Evolutionary conservation across 2,797 vertebrate species (phyloP), one percentile per base, ranked within the genome.

Genomic region (Cyclopterus lumpus): DNA sequence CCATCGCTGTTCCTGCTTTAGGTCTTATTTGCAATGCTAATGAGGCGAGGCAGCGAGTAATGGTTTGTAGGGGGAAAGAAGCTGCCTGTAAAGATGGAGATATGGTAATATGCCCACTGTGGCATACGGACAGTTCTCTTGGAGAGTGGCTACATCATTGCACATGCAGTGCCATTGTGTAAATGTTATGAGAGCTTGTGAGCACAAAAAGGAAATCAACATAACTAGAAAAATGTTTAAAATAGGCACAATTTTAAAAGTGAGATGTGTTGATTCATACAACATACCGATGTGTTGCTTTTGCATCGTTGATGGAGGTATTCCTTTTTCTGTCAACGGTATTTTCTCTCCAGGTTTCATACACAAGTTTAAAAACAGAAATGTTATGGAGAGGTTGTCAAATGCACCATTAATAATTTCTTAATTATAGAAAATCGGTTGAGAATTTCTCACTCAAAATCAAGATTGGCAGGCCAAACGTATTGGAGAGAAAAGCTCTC

Each of bases 21-120:
- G 87, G 86, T 86, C 90, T 68, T 92, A 89, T 93, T 93, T 93
- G 86, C 92, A 88, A 93, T 93, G 89, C 89, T 94, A 93, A 94
- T 94, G 92, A 93, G 89, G 81, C 85, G 54, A 80, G 71, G 68
- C 92, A 85, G 86, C 84, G 84, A 87, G 89, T 85, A 82, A 85
- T 85, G 86, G 88, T 88, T 92, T 86, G 83, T 86, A 26, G 79
- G 80, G 61, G 83, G 80, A 73, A 78, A 71, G 77, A 76, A 74
- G 85, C 84, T 88, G 78, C 80, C 91, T 89, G 86, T 80, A 89
- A 90, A 84, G 85, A 91, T 79, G 61, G 84, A 82, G 88, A 91
- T 92, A 89, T 86, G 88, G 76, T 91, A 87, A 80, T 85, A 86
- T 68, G 72, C 81, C 73, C 65, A n/a, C 72, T 44, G 44, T 86